Conservation (phyloP, 2,113 vertebrate species). For the Setophaga petechia region DNA sequence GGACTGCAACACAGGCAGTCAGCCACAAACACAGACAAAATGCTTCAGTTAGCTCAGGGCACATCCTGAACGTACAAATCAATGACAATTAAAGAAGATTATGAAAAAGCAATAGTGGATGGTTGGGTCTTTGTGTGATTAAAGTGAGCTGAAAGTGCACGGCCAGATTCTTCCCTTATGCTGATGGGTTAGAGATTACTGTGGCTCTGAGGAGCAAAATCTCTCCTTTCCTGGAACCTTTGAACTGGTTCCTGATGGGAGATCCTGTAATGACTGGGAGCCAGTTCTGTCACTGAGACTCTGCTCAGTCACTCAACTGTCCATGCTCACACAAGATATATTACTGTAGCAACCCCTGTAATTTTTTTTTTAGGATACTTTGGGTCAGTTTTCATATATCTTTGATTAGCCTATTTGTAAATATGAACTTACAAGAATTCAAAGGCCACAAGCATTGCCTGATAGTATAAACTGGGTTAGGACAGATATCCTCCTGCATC, state of each 20-base stretch:
- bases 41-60: background rate
- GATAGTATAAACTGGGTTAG: background rate
- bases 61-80: slow-evolving; percentile 31
- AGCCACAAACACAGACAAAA: background rate
- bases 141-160: slow-evolving; percentile 21
- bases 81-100: slow-evolving; percentile 71
- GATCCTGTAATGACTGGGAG: background rate
- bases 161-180: background rate
- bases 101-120: slow-evolving; percentile 69
- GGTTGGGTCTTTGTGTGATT: slow-evolving; percentile 57
- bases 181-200: background rate
- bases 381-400: background rate
- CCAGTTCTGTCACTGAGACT: background rate
- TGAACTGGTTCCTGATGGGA: background rate
- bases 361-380: background rate
- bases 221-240: background rate
- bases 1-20: background rate
- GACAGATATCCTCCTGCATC: background rate
- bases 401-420: background rate
- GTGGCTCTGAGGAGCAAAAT: background rate
- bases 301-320: background rate
- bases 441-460: background rate
- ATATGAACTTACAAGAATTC: background rate
- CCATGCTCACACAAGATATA: background rate
- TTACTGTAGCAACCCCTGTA: background rate